Evolutionary conservation across 2,797 vertebrate genomes (phyloP).

Genomic region (Hemitrygon akajei): DNA sequence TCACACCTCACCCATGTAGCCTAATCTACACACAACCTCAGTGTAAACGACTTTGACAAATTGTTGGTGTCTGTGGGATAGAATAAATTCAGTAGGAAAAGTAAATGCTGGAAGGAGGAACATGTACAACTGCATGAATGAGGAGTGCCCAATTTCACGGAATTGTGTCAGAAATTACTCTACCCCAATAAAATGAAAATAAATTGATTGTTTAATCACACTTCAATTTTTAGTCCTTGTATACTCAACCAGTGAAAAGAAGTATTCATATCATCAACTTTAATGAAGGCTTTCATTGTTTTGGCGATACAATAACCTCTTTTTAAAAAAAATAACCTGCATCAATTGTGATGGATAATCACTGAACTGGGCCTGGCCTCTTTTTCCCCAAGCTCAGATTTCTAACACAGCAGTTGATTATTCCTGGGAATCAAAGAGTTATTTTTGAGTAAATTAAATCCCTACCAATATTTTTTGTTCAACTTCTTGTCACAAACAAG

Average conservation of each 20-base stretch:
- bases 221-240: slow-evolving; percentile 20
- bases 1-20: no score
- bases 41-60: not conserved
- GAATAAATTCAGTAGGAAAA: not conserved
- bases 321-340: not conserved
- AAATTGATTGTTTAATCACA: slow-evolving; percentile 1
- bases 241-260: not conserved
- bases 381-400: no score
- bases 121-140: not conserved
- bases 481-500: no score
- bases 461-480: no score
- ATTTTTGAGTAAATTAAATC: no score
- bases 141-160: not conserved
- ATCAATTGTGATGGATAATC: no score
- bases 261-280: not conserved
- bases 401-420: no score
- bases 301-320: not conserved
- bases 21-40: no score
- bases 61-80: not conserved
- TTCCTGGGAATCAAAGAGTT: no score
- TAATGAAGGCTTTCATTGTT: not conserved
- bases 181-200: not conserved
- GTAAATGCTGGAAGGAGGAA: not conserved
- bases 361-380: no score
- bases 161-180: slow-evolving; percentile 23